A percentile compares a stretch with the other conserved stretches of the same genome.
phyloP scores from a whole-genome alignment of 1,140 invertebrate species.

The Polyergus mexicanus region DNA sequence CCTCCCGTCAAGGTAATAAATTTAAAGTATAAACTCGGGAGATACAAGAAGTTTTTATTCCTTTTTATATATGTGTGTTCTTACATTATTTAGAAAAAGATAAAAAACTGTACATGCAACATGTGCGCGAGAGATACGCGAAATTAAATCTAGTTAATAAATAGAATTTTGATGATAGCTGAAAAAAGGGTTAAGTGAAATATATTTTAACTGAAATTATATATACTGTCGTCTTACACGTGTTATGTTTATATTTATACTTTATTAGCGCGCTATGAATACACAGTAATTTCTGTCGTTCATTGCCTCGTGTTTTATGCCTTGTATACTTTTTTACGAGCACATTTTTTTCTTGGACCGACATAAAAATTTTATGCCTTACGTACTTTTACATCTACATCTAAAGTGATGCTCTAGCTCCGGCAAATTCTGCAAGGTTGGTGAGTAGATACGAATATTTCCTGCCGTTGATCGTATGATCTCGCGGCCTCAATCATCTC shows the following conservation, averaged over 20 bases:
- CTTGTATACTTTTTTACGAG: slow-evolving; percentile 29
- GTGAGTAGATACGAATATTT: background rate
- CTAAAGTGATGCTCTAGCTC: background rate
- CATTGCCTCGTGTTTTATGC: slow-evolving; percentile 24
- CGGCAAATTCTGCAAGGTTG: slow-evolving; percentile 5
- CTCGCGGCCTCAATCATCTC: background rate
- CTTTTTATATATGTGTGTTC: slow-evolving; percentile 4
- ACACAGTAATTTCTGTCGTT: slow-evolving; percentile 24
- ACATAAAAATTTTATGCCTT: slow-evolving; percentile 44
- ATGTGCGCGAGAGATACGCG: background rate
- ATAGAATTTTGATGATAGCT: background rate
- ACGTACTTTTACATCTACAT: slow-evolving; percentile 27
- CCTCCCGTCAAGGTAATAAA: background rate
- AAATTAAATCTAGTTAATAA: slow-evolving; percentile 35
- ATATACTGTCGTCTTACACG: background rate
- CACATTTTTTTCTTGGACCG: slow-evolving; percentile 11
- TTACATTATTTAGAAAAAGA: background rate
- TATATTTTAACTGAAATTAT: slow-evolving; percentile 8
- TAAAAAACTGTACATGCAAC: slow-evolving; percentile 3
- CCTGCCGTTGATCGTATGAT: background rate
- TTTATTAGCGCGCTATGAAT: background rate
- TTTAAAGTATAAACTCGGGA: background rate
- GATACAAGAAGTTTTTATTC: background rate
- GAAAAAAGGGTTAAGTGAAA: slow-evolving; percentile 9
- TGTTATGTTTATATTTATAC: background rate